Evolutionary conservation across 2,888 invertebrate species (phyloP), one percentile per base, ranked within the genome.

Genomic region (Chrysolina haemoptera): DNA sequence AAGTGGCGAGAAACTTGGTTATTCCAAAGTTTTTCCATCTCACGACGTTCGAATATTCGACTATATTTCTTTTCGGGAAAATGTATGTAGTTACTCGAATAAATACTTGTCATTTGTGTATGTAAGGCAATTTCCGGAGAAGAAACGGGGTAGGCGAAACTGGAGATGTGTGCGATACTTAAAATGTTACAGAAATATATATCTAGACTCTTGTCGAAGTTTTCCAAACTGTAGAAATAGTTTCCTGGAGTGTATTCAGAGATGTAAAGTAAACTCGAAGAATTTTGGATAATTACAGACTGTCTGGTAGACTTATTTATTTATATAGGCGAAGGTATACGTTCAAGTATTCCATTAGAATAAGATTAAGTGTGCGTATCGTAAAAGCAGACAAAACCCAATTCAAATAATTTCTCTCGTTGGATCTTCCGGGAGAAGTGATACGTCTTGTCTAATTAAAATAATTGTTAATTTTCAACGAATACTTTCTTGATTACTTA

Each of bases 81-180:
- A 53, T 20, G 53, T 53, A 18, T 53, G 20, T 53, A 53, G 53
- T 20, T 53, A 18, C 11, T 53, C 53, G 18, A 16, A 53, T 53
- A 53, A 53, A 53, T 53, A 53, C 18, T 53, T 18, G 53, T 53
- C 53, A 53, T 20, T 53, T 20, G 53, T 53, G 53, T 20, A 18
- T 53, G 53, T 53, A 53, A 53, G 53, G 18, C 53, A 53, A 18
- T 18, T 18, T 53, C 53, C 20, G 16, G 53, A 53, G 53, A 20
- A 43, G 14, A 43, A 11, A 43, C 43, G 43, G 14, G 11, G 14
- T 43, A 43, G 43, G 43, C 14, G 14, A 18, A 53, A 5, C 5
- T 12, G 53, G 4, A 53, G 20, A 16, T 53, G 12, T 18, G 20
- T 11, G 18, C 20, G 10, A 9, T 53, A 20, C 12, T 53, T 18